Percentiles rank a stretch among this genome's conserved stretches.
Conservation (phyloP, 2,797 vertebrate species). For the Salarias fasciatus region DNA sequence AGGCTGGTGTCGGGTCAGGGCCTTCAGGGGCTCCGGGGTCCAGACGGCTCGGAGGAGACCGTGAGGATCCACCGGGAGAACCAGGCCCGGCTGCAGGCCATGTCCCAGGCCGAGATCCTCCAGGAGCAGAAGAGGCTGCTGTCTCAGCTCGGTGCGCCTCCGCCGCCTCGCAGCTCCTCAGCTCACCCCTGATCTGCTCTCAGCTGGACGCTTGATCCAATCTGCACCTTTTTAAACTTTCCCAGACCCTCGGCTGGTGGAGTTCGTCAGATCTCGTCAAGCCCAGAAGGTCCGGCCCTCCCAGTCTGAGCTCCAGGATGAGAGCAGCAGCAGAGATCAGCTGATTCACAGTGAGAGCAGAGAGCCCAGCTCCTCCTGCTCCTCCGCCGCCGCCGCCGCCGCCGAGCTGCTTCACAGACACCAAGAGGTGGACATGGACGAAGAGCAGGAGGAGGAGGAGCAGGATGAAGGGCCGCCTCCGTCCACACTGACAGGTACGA, state of each 20-base stretch:
- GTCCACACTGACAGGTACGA: slow-evolving; percentile 68
- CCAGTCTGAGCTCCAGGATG: slow-evolving; percentile 43
- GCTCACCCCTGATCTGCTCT: too few species aligned
- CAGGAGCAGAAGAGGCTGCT: slow-evolving; percentile 88
- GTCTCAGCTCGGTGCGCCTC: slow-evolving; percentile 87
- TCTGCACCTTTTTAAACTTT: too few species aligned
- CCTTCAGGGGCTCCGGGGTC: slow-evolving; percentile 85
- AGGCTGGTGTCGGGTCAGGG: slow-evolving; percentile 89
- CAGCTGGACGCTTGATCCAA: not conserved
- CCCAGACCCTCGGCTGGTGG: slow-evolving; percentile 89
- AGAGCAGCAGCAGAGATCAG: slow-evolving; percentile 35
- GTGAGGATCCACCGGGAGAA: slow-evolving; percentile 93
- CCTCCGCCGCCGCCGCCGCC: too few species aligned
- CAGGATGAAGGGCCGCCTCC: slow-evolving; percentile 33
- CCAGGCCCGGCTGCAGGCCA: slow-evolving; percentile 83
- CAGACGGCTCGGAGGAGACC: slow-evolving; percentile 80
- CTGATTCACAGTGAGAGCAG: slow-evolving; percentile 36
- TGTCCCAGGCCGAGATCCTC: slow-evolving; percentile 88
- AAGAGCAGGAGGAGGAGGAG: slow-evolving; percentile 57
- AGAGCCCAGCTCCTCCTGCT: slow-evolving; percentile 23
- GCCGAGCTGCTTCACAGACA: slow-evolving; percentile 36
- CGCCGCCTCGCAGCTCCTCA: not conserved
- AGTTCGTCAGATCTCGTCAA: slow-evolving; percentile 87
- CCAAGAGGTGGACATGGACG: slow-evolving; percentile 72
- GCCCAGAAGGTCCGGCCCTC: slow-evolving; percentile 40